Evolutionary conservation across 2,888 invertebrate species (phyloP).

Genomic region (Ornithoptera priamus): DNA sequence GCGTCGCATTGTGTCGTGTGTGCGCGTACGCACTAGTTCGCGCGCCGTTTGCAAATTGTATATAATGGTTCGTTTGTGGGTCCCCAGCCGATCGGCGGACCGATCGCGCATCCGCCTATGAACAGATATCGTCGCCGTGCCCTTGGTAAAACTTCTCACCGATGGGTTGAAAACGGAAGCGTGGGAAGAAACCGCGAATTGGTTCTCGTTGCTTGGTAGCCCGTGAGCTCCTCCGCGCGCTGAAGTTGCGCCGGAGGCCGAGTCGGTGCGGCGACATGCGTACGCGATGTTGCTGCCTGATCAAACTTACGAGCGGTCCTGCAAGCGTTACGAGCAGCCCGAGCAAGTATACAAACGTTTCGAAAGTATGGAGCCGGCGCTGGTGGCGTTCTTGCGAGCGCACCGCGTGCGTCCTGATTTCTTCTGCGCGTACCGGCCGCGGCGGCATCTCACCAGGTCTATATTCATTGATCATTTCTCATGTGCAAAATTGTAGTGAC

Average conservation of each 20-base stretch:
- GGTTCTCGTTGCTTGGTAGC: background rate
- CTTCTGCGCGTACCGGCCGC: conserved; percentile 84
- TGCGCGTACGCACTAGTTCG: background rate
- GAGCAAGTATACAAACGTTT: conserved; percentile 43
- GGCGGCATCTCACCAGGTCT: conserved; percentile 15
- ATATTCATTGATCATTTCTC: too few relatives aligned
- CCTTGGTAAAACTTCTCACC: background rate
- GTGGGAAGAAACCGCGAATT: background rate
- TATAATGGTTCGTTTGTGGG: too few relatives aligned
- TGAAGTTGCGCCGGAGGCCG: conserved; percentile 27
- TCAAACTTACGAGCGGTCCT: conserved; percentile 85
- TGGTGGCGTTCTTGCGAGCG: conserved; percentile 53
- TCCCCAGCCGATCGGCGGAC: too few relatives aligned
- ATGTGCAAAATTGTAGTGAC: too few relatives aligned
- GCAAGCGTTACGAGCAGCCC: conserved; percentile 77
- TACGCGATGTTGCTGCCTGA: conserved; percentile 88
- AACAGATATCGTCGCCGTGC: background rate
- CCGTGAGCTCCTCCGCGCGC: background rate
- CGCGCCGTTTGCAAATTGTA: background rate
- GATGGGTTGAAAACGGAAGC: background rate
- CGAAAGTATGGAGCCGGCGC: conserved; percentile 78
- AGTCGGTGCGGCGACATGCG: conserved; percentile 39
- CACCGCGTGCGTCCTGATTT: conserved; percentile 87
- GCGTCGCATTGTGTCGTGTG: background rate
- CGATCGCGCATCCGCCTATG: too few relatives aligned